Conservation (phyloP, 2,797 vertebrate species). For the Bryconaethiops microstoma region DNA sequence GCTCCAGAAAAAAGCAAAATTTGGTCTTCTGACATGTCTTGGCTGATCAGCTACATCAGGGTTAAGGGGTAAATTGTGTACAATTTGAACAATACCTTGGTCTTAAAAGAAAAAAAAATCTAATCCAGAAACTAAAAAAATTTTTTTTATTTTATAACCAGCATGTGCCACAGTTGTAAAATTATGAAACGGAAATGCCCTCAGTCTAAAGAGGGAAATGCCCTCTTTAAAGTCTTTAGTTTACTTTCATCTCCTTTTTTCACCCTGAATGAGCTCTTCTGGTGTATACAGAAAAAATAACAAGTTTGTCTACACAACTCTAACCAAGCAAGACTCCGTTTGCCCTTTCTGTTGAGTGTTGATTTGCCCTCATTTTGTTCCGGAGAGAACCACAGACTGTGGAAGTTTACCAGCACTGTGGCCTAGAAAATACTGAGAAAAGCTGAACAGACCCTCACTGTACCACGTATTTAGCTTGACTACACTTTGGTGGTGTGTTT, state of each 20-base stretch:
- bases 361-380: slow-evolving; percentile 32
- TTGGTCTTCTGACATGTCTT: too few species aligned
- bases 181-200: neutral
- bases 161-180: neutral
- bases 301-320: neutral
- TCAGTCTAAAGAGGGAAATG: too few species aligned
- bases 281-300: slow-evolving; percentile 11
- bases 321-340: neutral
- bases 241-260: neutral
- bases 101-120: too few species aligned
- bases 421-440: slow-evolving; percentile 41
- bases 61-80: too few species aligned
- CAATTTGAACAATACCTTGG: too few species aligned
- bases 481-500: slow-evolving; percentile 48
- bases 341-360: slow-evolving; percentile 20
- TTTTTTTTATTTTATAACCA: neutral
- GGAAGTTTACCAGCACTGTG: slow-evolving; percentile 39
- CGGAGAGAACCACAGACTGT: slow-evolving; percentile 35
- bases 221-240: neutral
- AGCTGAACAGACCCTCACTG: slow-evolving; percentile 35
- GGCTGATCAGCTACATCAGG: too few species aligned
- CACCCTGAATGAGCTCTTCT: slow-evolving; percentile 17
- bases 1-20: too few species aligned
- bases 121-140: neutral
- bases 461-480: slow-evolving; percentile 38